A percentile compares a stretch with the other conserved stretches of the same genome.
phyloP scores from a whole-genome alignment of 2,888 invertebrate species.

The Xanthorhoe designata region DNA sequence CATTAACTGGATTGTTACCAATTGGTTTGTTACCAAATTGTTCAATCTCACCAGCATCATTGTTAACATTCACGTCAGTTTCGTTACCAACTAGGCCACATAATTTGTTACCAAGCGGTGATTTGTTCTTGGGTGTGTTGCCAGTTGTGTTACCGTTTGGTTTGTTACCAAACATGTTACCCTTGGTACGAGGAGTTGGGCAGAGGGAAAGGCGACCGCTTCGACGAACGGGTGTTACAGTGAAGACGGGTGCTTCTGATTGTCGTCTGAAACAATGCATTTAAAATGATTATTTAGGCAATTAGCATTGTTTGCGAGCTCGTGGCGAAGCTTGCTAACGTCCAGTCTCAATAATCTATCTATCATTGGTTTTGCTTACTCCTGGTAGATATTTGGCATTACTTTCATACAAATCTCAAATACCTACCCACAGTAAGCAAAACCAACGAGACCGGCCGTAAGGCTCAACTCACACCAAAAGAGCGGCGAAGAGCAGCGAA shows the following conservation, averaged over 20 bases:
- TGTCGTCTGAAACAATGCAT: slow-evolving; percentile 52
- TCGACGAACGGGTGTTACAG: slow-evolving; percentile 81
- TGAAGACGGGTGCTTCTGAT: slow-evolving; percentile 54
- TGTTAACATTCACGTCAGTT: slow-evolving; percentile 20
- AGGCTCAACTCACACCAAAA: too few relatives aligned
- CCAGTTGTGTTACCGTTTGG: slow-evolving; percentile 49
- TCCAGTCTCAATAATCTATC: too few relatives aligned
- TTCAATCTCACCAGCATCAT: not conserved
- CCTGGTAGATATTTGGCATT: too few relatives aligned
- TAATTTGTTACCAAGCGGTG: not conserved
- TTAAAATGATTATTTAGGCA: not conserved
- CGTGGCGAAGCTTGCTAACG: too few relatives aligned
- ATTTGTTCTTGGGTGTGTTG: slow-evolving; percentile 25
- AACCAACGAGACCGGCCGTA: too few relatives aligned
- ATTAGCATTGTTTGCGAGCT: too few relatives aligned
- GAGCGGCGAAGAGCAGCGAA: too few relatives aligned
- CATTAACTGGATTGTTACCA: slow-evolving; percentile 28
- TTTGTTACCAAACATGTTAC: slow-evolving; percentile 49
- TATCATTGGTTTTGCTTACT: too few relatives aligned
- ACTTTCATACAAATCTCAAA: too few relatives aligned
- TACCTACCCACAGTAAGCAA: too few relatives aligned
- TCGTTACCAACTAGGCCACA: too few relatives aligned
- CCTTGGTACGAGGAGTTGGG: slow-evolving; percentile 35
- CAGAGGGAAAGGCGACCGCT: slow-evolving; percentile 63
- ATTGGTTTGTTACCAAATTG: slow-evolving; percentile 9